Evolutionary conservation across 2,888 invertebrate genomes (phyloP), one percentile per base, ranked within the genome.

Genomic region (Sphaeridia pumilis): DNA sequence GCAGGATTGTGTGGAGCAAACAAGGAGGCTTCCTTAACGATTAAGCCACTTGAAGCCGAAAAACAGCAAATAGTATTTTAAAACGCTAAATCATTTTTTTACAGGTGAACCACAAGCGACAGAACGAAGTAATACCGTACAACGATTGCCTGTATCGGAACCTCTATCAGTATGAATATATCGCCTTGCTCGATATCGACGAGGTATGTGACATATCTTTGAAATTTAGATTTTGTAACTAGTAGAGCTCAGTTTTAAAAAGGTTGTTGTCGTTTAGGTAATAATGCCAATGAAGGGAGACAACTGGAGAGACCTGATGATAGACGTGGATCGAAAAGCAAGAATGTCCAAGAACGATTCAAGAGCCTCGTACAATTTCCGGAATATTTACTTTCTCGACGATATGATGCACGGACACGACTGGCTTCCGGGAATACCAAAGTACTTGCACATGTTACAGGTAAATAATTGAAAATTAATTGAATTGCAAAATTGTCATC

Each of bases 71-170:
- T 31, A 14, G 14, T 31, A 10, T 7, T 14, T 7, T 14, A 7
- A 31, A 7, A 31, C 31, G 31, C 14, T 31, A 10, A 10, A 31
- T 14, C 14, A 31, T 31, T 22, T 34, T 38, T 14, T 25, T 46
- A 12, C 35, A 57, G 72, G 83, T 87, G 27, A 90, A 88, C 67
- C 87, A 92, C 73, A 94, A 94, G 72, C 77, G 93, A 14, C 87
- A 92, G 70, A 90, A 92, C 73, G 94, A 94, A 72, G 77, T 94
- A 56, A 87, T 94, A 65, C 92, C 93, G 12, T 94, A 94, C 75
- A 94, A 94, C 71, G 94, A 94, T 71, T 94, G 94, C 68, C 77
- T 94, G 50, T 93, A 93, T 74, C 83, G 87, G 69, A 86, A 93
- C 69, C 80, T 93, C 75, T 87, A 90, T 70, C 78, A 83, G 60